Evolutionary conservation across 2,113 vertebrate species (phyloP), one percentile per base, ranked within the genome.

Genomic region (Hyla sarda): DNA sequence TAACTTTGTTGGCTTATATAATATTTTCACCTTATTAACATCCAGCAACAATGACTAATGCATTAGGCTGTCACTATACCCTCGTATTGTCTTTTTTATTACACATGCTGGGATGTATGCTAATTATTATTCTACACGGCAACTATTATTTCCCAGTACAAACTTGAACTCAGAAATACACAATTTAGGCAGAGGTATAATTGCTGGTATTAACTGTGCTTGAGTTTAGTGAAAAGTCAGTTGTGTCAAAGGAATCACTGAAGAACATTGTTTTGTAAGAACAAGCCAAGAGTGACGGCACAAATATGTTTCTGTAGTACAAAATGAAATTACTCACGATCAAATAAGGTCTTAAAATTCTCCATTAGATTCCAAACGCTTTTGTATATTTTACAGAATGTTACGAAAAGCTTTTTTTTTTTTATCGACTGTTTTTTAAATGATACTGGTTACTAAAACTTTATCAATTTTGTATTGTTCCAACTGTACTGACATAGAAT

Each of bases 61-160:
- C 58, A 47, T 54, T 81, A 41, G 1, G 17, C 34, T 60, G 56
- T 60, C 30, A 77, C 52, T 52, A 45, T 65, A 30, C 23, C 7
- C 14, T 47, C 13, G 25, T 47, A 81, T 81, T 81, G 78, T 81
- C 34, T 81, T 65, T 81, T 47, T 65, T n/a, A 62, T 37, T 34
- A 45, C 16, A 47, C 78, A 62, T 65, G 78, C 78, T 28, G 37
- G 6, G 78, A 65, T 41, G 47, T 65, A 80, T 80, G 54, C 41
- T 65, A 62, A 62, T 81, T 45, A 47, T 79, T 52, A n/a, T 19
- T 81, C 23, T 65, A 47, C 60, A 60, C 54, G 28, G 37, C 34
- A 81, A 28, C 23, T 62, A 65, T 80, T 62, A 80, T 81, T 81
- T 58, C 32, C 21, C 14, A 81, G n/a, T 25, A 28, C 78, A 47